Evolutionary conservation across 2,797 vertebrate species (phyloP).

Genomic region (Epinephelus awoara): DNA sequence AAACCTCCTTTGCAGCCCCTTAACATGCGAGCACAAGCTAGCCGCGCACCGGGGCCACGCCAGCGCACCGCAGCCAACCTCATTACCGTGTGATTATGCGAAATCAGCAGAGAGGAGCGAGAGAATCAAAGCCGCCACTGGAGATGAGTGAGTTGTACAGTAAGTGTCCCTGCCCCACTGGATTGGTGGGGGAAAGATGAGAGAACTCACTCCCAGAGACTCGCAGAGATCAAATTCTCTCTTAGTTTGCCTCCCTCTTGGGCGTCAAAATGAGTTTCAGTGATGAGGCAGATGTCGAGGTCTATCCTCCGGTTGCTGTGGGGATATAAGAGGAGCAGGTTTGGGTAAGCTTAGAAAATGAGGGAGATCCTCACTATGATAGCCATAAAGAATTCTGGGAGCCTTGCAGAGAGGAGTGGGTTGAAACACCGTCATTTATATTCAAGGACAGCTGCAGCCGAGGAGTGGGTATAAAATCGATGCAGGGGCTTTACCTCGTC

Average conservation of each 20-base stretch:
- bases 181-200: conserved; percentile 73
- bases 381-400: conserved; percentile 65
- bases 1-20: conserved; percentile 43
- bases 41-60: conserved; percentile 37
- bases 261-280: conserved; percentile 67
- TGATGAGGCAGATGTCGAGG: conserved; percentile 69
- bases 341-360: conserved; percentile 68
- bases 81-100: conserved; percentile 81
- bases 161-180: conserved; percentile 72
- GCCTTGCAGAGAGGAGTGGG: conserved; percentile 63
- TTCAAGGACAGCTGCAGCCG: conserved; percentile 76
- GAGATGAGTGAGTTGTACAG: conserved; percentile 79
- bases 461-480: conserved; percentile 78
- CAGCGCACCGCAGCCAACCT: conserved; percentile 66
- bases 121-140: conserved; percentile 78
- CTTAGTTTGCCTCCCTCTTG: conserved; percentile 70
- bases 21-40: conserved; percentile 43
- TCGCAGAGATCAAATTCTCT: conserved; percentile 72
- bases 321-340: conserved; percentile 55
- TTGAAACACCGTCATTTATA: conserved; percentile 75
- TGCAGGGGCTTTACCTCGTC: conserved; percentile 71
- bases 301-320: conserved; percentile 53
- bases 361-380: conserved; percentile 70
- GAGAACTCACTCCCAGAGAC: conserved; percentile 64
- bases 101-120: conserved; percentile 77